Evolutionary conservation across 2,113 vertebrate species (phyloP).

Genomic region (Vidua chalybeata): DNA sequence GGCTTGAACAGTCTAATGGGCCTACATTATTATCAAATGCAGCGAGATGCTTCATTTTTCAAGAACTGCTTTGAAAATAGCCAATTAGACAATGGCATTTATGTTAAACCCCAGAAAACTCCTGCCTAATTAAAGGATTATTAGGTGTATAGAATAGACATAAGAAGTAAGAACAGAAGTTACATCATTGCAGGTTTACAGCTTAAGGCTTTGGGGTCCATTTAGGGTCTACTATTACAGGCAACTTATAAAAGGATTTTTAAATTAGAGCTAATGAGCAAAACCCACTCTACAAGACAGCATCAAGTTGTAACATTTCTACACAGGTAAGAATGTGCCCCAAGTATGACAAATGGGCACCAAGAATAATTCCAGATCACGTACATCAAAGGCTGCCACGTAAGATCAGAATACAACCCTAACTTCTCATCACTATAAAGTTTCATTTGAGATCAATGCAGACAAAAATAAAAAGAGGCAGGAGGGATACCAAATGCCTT

Average conservation of each 20-base stretch:
- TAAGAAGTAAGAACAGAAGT: neutral
- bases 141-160: neutral
- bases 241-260: neutral
- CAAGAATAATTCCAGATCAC: neutral
- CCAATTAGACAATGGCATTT: neutral
- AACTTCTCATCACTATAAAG: neutral
- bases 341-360: neutral
- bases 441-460: neutral
- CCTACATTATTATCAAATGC: neutral
- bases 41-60: neutral
- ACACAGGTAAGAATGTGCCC: neutral
- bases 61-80: neutral
- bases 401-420: neutral
- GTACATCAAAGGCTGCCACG: neutral
- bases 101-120: neutral
- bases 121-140: neutral
- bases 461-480: neutral
- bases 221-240: neutral
- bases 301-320: neutral
- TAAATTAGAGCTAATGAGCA: neutral
- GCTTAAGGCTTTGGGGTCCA: neutral
- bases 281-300: neutral
- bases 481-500: neutral
- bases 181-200: neutral
- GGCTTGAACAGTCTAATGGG: neutral